Evolutionary conservation across 1,140 invertebrate species (phyloP).

Genomic region (Leptinotarsa texana): DNA sequence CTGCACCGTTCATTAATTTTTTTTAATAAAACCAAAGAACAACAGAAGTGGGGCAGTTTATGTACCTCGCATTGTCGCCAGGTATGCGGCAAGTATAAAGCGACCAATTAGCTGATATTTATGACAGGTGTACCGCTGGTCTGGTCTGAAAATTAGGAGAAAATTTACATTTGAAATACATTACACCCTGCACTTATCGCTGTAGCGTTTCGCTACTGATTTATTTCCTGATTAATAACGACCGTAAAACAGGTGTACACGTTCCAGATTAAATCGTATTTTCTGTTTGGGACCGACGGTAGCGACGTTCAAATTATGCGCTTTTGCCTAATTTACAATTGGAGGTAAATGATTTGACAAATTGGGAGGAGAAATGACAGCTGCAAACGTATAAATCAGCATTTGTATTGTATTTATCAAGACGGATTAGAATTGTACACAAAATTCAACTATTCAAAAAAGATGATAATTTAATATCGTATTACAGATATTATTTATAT

Average conservation of each 20-base stretch:
- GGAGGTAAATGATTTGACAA: conserved; percentile 7
- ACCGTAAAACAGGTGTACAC: conserved; percentile 49
- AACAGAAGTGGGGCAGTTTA: neutral
- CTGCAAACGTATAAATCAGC: no score
- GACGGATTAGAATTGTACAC: no score
- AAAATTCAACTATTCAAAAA: no score
- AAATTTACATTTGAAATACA: conserved; percentile 47
- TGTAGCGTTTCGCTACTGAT: conserved; percentile 44
- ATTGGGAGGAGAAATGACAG: neutral
- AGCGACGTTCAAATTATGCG: neutral
- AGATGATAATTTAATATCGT: no score
- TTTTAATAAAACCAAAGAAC: neutral
- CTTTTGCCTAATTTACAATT: conserved; percentile 5
- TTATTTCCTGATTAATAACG: conserved; percentile 50
- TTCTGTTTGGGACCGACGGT: conserved; percentile 30
- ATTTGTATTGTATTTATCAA: no score
- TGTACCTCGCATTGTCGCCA: neutral
- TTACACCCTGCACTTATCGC: conserved; percentile 39
- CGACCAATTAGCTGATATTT: conserved; percentile 31
- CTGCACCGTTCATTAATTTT: no score
- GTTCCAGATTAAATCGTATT: conserved; percentile 50
- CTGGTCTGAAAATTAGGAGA: conserved; percentile 38
- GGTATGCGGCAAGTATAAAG: conserved; percentile 26
- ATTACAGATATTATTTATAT: no score
- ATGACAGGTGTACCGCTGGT: conserved; percentile 5